These are phyloP conservation scores for Syngnathus scovelli DNA, from an alignment of 2,113 vertebrate species.

Conservation along the genomic window DNA sequence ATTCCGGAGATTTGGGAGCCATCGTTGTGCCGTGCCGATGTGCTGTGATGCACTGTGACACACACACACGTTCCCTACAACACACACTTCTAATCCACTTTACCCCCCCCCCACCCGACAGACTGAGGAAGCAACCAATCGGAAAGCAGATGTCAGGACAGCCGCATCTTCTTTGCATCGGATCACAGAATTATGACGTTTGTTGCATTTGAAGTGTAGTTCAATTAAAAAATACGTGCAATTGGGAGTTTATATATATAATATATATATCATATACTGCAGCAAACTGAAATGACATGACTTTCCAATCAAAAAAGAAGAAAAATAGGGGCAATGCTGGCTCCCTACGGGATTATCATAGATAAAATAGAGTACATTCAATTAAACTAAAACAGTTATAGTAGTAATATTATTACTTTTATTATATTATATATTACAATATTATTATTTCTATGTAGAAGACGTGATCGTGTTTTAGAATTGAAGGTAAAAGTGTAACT, in stretches of 20 bases:
- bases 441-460: no score
- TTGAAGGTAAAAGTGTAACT: no score
- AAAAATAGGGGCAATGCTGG: no score
- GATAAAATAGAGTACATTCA: no score
- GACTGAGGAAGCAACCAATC: conserved; percentile 36
- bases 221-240: neutral
- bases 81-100: conserved; percentile 46
- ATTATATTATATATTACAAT: no score
- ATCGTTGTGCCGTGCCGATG: conserved; percentile 31
- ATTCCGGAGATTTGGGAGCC: conserved; percentile 38
- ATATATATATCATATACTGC: no score
- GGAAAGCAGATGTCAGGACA: neutral
- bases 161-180: conserved; percentile 4
- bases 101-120: conserved; percentile 42
- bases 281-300: no score
- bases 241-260: neutral
- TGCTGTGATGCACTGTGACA: conserved; percentile 24
- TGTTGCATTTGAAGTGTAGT: neutral
- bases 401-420: no score
- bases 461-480: no score
- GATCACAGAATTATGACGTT: neutral
- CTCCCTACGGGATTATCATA: no score
- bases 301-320: no score
- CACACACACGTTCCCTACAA: conserved; percentile 18
- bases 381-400: no score